Evolutionary conservation across 2,888 invertebrate species (phyloP), one percentile per base, ranked within the genome.

Genomic region (Brachypalpus laphriformis): DNA sequence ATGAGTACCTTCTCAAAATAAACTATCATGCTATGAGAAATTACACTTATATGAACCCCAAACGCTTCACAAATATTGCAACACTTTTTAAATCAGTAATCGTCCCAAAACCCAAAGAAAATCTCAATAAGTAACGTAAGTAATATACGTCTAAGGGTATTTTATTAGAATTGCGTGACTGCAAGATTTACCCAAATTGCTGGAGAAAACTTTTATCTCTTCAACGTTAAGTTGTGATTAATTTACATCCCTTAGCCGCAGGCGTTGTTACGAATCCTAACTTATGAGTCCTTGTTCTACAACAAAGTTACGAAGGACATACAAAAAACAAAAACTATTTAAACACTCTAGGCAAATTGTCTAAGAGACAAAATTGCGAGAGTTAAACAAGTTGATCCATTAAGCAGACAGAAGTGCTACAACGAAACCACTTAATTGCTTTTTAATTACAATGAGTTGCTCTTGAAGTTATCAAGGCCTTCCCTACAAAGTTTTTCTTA

Each of bases 391-490:
- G 49, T 72, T 72, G 72, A 47, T 72, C 59, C 59, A 72, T 72
- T 72, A 72, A 61, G 72, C 57, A 72, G 40, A 51, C 37, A 49
- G 51, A 72, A 72, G 47, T 49, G 59, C 59, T 72, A 51, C 59
- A 72, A 34, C 59, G 31, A 49, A 59, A 61, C 49, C 47, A 74
- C 51, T 61, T 75, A 70, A 75, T 81, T 81, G 81, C 61, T 59
- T 68, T 81, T 70, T 65, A 75, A 78, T 78, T 78, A 71, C 63
- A 78, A 59, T 56, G 68, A 61, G 66, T 63, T 25, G 37, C 31
- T 75, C 14, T 28, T 61, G 37, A 37, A 70, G 68, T 54, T 75
- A 68, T 70, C 75, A 68, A 28, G 47, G 47, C 20, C 20, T 47
- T 47, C 3, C 20, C 20, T 47, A 20, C 9, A 9, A 9, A 47